phyloP scores from a whole-genome alignment of 2,797 vertebrate genomes.

The Melanotaenia nigrans region DNA sequence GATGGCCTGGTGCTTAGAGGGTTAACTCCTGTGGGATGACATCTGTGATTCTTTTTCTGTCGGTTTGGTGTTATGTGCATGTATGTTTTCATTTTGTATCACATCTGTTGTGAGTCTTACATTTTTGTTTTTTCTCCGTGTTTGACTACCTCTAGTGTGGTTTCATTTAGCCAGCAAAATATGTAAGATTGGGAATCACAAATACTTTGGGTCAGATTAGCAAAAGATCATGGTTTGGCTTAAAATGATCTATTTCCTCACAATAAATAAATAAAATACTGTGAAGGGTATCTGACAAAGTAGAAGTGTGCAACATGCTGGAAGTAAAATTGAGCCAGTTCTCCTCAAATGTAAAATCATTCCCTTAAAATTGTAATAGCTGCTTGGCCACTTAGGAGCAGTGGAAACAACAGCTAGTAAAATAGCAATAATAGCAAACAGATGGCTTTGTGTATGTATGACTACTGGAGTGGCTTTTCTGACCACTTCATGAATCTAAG shows the following conservation, averaged over 20 bases:
- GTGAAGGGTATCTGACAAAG: neutral
- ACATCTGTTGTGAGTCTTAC: neutral
- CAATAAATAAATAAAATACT: neutral
- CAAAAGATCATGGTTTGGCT: neutral
- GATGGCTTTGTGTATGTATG: neutral
- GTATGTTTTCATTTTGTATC: neutral
- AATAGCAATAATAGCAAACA: constrained; percentile 3
- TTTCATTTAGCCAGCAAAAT: neutral
- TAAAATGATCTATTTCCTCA: neutral
- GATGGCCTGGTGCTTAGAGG: too few relatives aligned
- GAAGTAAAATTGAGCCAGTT: neutral
- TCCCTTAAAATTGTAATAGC: neutral
- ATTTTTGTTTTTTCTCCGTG: neutral
- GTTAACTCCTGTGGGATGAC: neutral
- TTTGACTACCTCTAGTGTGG: neutral
- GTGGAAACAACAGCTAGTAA: neutral
- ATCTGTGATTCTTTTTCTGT: neutral
- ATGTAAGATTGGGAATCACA: neutral
- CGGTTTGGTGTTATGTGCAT: neutral
- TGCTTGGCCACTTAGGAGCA: neutral
- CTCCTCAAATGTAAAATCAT: neutral
- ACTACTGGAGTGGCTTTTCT: neutral
- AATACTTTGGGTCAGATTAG: neutral
- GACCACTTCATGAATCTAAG: neutral
- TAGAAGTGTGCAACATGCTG: neutral